A percentile compares a stretch with the other conserved stretches of the same genome.
Evolutionary conservation across 2,797 vertebrate genomes (phyloP).

Genomic region (Pantherophis alleghaniensis): DNA sequence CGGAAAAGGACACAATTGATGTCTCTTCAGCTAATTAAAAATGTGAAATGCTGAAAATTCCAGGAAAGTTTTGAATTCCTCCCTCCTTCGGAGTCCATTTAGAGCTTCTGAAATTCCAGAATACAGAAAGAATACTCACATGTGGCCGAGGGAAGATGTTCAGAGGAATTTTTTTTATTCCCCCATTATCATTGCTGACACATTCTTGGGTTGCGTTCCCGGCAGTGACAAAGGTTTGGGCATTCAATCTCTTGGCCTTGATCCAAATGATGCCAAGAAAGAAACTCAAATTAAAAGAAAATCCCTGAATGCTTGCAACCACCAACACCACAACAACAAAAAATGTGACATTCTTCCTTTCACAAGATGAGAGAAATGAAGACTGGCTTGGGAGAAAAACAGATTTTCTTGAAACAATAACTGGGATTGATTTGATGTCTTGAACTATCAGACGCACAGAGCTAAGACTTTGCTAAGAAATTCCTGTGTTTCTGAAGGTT

Average conservation of each 20-base stretch:
- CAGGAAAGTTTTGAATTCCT: background rate
- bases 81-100: background rate
- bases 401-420: background rate
- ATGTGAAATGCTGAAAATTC: background rate
- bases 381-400: background rate
- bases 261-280: background rate
- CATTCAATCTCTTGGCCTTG: background rate
- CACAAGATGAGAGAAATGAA: background rate
- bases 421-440: background rate
- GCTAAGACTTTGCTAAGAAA: background rate
- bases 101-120: background rate
- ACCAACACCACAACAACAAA: background rate
- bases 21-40: background rate
- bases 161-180: too few species aligned
- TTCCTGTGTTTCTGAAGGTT: background rate
- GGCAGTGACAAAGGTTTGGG: background rate
- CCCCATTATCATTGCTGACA: background rate
- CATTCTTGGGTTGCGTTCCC: background rate
- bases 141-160: background rate
- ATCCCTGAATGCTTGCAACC: background rate
- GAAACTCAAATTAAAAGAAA: background rate
- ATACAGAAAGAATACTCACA: background rate
- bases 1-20: background rate
- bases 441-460: background rate
- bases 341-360: background rate